Evolutionary conservation across 2,113 vertebrate genomes (phyloP).

Genomic region (Myiagra hebetior): DNA sequence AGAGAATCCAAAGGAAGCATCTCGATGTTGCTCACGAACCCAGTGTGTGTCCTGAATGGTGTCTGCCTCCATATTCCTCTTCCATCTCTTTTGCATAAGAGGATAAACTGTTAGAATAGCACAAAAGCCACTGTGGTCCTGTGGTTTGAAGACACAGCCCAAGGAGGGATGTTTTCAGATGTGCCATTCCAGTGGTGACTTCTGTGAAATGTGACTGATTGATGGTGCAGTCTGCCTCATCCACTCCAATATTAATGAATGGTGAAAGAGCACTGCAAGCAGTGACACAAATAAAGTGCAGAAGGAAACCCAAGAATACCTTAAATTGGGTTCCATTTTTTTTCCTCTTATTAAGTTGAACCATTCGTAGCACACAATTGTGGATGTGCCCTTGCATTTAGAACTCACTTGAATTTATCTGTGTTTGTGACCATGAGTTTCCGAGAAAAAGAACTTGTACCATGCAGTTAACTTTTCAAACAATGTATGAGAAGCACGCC

Average conservation of each 20-base stretch:
- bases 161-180: neutral
- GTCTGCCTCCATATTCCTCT: neutral
- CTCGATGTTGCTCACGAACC: rapidly evolving
- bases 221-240: neutral
- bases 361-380: neutral
- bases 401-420: neutral
- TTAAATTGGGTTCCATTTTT: neutral
- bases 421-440: neutral
- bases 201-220: neutral
- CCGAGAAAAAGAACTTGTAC: neutral
- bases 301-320: neutral
- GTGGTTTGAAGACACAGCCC: neutral
- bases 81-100: neutral
- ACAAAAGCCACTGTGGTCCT: neutral
- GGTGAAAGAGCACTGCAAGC: neutral
- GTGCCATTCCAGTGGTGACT: neutral
- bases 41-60: neutral
- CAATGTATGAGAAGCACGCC: neutral
- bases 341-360: neutral
- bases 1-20: neutral
- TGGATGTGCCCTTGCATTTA: neutral
- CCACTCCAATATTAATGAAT: neutral
- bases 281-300: neutral
- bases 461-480: neutral
- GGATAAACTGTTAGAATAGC: neutral